Evolutionary conservation across 2,113 vertebrate species (phyloP).

Genomic region (Chloropsis cyanopogon): DNA sequence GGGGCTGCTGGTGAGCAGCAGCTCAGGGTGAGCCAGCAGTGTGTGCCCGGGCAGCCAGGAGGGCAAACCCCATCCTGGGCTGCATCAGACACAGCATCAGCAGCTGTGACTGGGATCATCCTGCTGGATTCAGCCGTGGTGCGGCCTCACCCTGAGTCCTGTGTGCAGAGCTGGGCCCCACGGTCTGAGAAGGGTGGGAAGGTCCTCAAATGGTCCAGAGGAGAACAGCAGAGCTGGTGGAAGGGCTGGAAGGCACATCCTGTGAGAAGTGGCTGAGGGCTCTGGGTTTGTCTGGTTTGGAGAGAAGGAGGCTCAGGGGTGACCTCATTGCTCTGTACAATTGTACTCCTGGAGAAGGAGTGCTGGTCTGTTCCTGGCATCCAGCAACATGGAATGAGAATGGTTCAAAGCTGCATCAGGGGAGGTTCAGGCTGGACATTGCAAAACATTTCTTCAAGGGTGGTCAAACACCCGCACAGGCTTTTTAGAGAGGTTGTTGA

Average conservation of each 20-base stretch:
- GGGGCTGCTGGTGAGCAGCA: background rate
- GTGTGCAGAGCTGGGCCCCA: background rate
- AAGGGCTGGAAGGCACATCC: background rate
- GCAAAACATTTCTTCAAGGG: background rate
- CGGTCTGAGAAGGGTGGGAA: background rate
- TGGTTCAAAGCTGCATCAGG: background rate
- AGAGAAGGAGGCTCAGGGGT: background rate
- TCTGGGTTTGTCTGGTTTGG: background rate
- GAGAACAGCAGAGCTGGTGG: background rate
- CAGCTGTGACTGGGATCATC: background rate
- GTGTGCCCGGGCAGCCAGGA: background rate
- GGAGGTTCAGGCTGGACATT: background rate
- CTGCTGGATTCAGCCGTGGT: rapidly evolving
- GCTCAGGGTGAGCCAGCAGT: background rate
- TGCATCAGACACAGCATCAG: background rate
- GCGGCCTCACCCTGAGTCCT: rapidly evolving
- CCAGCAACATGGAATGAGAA: background rate
- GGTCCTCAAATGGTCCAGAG: background rate
- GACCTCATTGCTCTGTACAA: background rate
- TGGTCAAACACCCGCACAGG: background rate
- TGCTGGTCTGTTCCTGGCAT: background rate
- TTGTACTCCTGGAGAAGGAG: rapidly evolving
- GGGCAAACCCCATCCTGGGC: background rate
- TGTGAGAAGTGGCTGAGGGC: background rate
- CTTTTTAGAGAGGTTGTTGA: background rate